These are phyloP conservation scores for Pyrochroa serraticornis DNA, from an alignment of 2,888 invertebrate genomes.

Conservation along the genomic window DNA sequence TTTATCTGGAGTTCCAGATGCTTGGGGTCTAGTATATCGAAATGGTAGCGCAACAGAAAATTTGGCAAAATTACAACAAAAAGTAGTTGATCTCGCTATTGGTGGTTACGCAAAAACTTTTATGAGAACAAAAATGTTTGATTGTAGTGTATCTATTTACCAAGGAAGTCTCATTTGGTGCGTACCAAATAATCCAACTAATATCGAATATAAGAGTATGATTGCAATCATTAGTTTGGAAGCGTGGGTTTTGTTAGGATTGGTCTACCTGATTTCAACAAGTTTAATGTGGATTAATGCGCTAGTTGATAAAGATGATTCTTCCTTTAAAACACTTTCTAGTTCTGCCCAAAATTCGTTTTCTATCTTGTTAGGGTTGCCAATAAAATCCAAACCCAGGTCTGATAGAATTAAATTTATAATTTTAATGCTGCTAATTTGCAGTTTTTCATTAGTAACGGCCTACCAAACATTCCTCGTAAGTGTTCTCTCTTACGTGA, in stretches of 20 bases:
- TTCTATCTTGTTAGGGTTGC: background rate
- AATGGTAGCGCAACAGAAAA: slow-evolving; percentile 9
- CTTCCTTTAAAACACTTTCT: background rate
- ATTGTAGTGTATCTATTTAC: background rate
- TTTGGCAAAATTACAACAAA: slow-evolving; percentile 3
- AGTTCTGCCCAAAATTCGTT: background rate
- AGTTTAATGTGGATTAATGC: background rate
- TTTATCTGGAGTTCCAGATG: background rate
- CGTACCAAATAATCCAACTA: background rate
- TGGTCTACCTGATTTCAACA: background rate
- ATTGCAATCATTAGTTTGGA: background rate
- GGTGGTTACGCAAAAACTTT: slow-evolving; percentile 6
- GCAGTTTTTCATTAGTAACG: background rate
- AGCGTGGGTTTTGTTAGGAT: background rate
- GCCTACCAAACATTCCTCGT: background rate
- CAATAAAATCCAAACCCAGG: background rate
- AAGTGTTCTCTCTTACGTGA: background rate
- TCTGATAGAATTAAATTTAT: background rate
- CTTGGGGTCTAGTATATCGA: background rate
- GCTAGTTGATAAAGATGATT: background rate
- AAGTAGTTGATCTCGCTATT: background rate
- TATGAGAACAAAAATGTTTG: background rate
- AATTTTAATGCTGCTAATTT: background rate
- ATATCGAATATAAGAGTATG: background rate
- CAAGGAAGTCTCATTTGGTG: slow-evolving; percentile 7